Evolutionary conservation across 2,888 invertebrate genomes (phyloP).

Genomic region (Sclerodermus sp.): DNA sequence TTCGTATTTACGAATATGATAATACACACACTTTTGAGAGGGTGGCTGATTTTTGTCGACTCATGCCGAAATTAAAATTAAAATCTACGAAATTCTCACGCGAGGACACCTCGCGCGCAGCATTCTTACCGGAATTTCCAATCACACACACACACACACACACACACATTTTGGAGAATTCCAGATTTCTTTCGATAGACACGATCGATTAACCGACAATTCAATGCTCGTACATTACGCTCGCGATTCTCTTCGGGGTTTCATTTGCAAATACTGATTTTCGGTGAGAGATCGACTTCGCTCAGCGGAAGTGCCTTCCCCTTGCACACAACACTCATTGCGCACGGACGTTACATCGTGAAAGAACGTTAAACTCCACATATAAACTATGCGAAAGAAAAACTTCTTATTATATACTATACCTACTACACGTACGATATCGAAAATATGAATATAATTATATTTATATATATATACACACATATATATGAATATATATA

Average conservation of each 20-base stretch:
- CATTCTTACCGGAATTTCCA: no score
- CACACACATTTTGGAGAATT: no score
- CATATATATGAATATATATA: conserved; percentile 20
- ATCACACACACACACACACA: no score
- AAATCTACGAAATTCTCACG: no score
- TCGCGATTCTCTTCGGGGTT: no score
- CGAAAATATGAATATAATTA: conserved; percentile 9
- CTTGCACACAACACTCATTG: conserved; percentile 43
- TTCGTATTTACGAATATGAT: conserved; percentile 24
- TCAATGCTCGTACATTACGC: no score
- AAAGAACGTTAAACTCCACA: conserved; percentile 6
- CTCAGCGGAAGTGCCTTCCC: conserved; percentile 56
- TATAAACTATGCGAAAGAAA: conserved; percentile 9
- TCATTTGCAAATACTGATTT: no score
- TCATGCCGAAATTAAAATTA: conserved; percentile 27
- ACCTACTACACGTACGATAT: conserved; percentile 17
- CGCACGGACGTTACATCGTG: background rate
- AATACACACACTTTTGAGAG: conserved; percentile 33
- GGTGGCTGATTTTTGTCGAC: conserved; percentile 42
- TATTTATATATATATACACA: conserved; percentile 21
- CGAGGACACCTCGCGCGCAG: no score
- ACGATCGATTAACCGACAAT: no score
- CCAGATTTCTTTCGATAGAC: no score
- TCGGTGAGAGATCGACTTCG: conserved; percentile 8
- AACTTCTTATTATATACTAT: conserved; percentile 33